Percentiles rank a stretch among this genome's conserved stretches.
These are phyloP conservation scores for Hymenopus coronatus DNA, from an alignment of 2,888 invertebrate species.

Conservation along the genomic window DNA sequence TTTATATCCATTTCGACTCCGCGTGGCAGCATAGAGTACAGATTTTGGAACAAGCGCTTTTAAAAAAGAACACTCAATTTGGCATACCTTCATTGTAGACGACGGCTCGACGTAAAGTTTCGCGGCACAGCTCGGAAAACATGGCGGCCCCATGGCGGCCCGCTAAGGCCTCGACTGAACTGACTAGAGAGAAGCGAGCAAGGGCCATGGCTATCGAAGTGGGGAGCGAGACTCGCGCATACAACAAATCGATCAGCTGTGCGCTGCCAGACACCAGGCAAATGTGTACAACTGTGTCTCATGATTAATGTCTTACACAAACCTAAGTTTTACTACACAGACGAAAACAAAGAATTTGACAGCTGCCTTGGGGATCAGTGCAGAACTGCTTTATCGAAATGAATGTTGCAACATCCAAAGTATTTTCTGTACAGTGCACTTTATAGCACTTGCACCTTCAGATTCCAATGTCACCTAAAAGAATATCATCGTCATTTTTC, in stretches of 20 bases:
- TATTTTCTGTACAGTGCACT: no score
- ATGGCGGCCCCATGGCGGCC: slow-evolving; percentile 49
- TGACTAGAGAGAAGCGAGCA: slow-evolving; percentile 28
- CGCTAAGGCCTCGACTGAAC: slow-evolving; percentile 25
- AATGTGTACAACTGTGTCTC: background rate
- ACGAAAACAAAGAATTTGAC: background rate
- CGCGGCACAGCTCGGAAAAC: slow-evolving; percentile 56
- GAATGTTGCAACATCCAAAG: no score
- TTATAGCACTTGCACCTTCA: no score
- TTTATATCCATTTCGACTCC: no score
- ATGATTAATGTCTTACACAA: background rate
- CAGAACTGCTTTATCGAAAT: no score
- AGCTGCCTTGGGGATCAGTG: no score
- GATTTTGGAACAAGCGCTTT: background rate
- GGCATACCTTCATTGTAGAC: slow-evolving; percentile 36
- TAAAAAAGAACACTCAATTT: background rate
- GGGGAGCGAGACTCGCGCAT: slow-evolving; percentile 33
- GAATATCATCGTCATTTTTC: no score
- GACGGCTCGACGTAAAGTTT: slow-evolving; percentile 54
- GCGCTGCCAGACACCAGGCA: background rate
- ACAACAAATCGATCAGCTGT: slow-evolving; percentile 6
- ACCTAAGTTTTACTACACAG: background rate
- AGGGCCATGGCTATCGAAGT: slow-evolving; percentile 26
- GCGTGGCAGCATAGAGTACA: no score
- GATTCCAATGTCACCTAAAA: no score